Conservation (phyloP, 1,140 invertebrate genomes). For the Camponotus vicinus region DNA sequence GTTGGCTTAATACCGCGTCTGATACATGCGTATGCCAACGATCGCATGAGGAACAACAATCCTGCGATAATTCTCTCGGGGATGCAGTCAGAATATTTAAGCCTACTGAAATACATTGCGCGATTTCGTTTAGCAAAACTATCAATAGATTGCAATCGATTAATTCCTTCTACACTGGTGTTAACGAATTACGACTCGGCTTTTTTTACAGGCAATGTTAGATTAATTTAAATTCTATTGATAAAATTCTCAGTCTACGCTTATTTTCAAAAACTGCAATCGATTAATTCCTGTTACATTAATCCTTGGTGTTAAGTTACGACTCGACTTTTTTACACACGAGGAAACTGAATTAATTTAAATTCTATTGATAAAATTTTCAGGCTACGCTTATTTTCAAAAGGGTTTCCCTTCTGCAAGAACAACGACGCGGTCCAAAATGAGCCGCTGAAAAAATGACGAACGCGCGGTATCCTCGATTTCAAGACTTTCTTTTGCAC, state of each 20-base stretch:
- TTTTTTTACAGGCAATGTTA: not conserved
- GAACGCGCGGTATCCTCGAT: constrained; percentile 13
- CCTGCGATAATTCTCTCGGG: not conserved
- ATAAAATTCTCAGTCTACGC: not conserved
- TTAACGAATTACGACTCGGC: not conserved
- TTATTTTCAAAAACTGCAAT: not conserved
- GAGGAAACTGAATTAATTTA: not conserved
- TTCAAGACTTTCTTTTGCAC: constrained; percentile 7
- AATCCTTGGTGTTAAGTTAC: not conserved
- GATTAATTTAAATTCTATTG: not conserved
- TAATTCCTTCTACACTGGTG: not conserved
- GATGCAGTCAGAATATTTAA: not conserved
- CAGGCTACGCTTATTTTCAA: not conserved
- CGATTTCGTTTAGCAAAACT: not conserved
- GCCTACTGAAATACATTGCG: not conserved
- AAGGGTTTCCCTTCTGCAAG: not conserved
- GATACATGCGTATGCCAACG: constrained; percentile 43
- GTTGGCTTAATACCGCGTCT: constrained; percentile 41
- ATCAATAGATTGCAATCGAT: not conserved
- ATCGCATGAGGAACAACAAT: constrained; percentile 30
- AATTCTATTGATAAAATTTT: not conserved
- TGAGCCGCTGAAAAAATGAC: constrained; percentile 60
- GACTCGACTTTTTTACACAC: not conserved
- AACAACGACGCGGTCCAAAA: constrained; percentile 47
- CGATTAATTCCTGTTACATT: not conserved